Conservation (phyloP, 2,797 vertebrate genomes). For the Tokudaia tokunoshimensis region DNA sequence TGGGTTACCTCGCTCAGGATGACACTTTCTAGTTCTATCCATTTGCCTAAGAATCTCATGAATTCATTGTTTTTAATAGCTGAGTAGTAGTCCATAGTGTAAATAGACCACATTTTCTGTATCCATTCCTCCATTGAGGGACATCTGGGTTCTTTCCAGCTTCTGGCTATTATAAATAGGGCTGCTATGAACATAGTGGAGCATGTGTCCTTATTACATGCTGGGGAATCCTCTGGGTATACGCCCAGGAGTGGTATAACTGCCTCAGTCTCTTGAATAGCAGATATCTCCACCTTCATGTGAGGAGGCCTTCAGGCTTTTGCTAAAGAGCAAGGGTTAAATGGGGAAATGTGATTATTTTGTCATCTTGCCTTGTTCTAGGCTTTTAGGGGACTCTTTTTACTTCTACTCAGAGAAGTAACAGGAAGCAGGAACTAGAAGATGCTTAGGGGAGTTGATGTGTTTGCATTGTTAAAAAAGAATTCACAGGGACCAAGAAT, state of each 20-base stretch:
- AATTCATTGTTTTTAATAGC: too few relatives aligned
- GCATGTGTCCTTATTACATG: too few relatives aligned
- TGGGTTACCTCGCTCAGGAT: too few relatives aligned
- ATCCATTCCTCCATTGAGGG: too few relatives aligned
- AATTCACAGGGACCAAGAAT: not conserved
- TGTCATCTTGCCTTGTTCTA: not conserved
- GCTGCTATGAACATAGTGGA: too few relatives aligned
- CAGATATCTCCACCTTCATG: not conserved
- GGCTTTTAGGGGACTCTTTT: not conserved
- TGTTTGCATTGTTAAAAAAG: not conserved
- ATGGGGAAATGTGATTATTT: not conserved
- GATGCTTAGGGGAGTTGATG: not conserved
- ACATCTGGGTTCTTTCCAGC: too few relatives aligned
- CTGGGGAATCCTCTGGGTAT: too few relatives aligned
- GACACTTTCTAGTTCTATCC: too few relatives aligned
- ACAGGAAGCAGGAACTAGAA: not conserved
- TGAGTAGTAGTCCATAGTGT: too few relatives aligned
- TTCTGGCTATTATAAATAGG: too few relatives aligned
- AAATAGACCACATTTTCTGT: too few relatives aligned
- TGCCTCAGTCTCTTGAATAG: not conserved
- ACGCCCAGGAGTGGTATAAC: not conserved
- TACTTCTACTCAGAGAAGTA: not conserved
- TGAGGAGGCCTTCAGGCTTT: not conserved
- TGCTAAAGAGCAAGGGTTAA: not conserved
- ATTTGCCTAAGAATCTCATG: too few relatives aligned